Percentiles rank a stretch among this genome's conserved stretches.
Evolutionary conservation across 2,888 invertebrate species (phyloP).

Genomic region (Subacronicta megacephala): DNA sequence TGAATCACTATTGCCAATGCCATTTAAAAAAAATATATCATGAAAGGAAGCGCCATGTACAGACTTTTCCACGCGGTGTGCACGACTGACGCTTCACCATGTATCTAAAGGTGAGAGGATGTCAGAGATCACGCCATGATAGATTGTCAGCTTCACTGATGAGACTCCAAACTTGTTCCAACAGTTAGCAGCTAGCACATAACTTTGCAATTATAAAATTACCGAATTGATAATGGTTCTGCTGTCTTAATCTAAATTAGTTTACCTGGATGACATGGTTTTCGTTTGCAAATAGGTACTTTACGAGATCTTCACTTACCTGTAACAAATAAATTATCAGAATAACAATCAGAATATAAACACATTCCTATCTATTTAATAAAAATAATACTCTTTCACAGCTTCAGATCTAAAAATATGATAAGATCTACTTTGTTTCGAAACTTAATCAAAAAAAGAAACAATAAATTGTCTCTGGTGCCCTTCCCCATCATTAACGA

Average conservation of each 20-base stretch:
- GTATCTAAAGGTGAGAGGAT: conserved; percentile 11
- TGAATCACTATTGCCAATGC: no score
- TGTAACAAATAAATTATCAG: conserved; percentile 56
- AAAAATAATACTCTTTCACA: not conserved
- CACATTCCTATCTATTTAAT: not conserved
- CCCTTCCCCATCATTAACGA: conserved; percentile 51
- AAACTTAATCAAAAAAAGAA: conserved; percentile 29
- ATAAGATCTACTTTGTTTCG: conserved; percentile 8
- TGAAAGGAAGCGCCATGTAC: not conserved
- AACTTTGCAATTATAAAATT: not conserved
- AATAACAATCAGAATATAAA: not conserved
- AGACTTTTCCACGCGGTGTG: conserved; percentile 3
- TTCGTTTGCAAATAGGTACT: not conserved
- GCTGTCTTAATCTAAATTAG: not conserved
- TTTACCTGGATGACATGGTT: conserved; percentile 22
- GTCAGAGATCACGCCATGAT: conserved; percentile 34
- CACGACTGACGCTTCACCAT: conserved; percentile 28
- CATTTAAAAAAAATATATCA: no score
- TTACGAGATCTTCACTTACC: conserved; percentile 57
- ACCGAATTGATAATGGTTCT: not conserved
- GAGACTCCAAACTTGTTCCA: conserved; percentile 24
- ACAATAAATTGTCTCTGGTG: conserved; percentile 45
- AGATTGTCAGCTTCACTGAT: conserved; percentile 31
- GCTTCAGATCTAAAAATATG: conserved; percentile 7
- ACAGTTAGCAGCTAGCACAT: conserved; percentile 17